These are phyloP conservation scores for Teinopalpus imperialis DNA, from an alignment of 2,888 invertebrate species.

Conservation along the genomic window DNA sequence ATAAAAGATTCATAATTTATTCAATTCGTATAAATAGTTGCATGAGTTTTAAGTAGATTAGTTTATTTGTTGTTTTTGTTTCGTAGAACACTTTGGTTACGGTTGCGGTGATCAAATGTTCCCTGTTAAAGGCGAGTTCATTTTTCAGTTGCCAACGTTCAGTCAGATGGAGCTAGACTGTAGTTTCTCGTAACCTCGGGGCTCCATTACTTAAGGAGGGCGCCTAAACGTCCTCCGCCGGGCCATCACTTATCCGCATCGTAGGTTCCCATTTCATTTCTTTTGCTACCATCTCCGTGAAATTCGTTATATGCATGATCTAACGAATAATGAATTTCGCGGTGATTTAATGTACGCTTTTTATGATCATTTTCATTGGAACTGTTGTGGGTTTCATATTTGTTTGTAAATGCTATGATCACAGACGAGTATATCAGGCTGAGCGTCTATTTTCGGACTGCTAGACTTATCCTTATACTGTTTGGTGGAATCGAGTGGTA, in stretches of 20 bases:
- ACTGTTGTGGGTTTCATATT: constrained; percentile 12
- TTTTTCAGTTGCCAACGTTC: constrained; percentile 78
- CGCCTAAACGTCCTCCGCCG: constrained; percentile 65
- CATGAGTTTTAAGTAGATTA: constrained; percentile 16
- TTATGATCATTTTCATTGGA: constrained; percentile 13
- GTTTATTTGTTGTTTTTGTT: constrained; percentile 6
- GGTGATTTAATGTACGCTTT: constrained; percentile 8
- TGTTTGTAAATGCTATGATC: no score
- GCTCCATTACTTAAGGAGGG: constrained; percentile 63
- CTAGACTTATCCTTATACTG: no score
- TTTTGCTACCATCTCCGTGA: constrained; percentile 40
- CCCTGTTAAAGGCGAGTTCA: constrained; percentile 66
- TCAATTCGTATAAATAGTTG: not conserved
- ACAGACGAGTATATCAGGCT: no score
- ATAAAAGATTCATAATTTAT: not conserved
- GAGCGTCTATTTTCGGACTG: no score
- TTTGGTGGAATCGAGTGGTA: no score
- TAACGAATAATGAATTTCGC: constrained; percentile 16
- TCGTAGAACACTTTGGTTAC: constrained; percentile 50
- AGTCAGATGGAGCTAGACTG: constrained; percentile 74
- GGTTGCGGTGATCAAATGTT: constrained; percentile 55
- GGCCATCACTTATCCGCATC: constrained; percentile 67
- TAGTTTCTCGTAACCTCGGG: constrained; percentile 61
- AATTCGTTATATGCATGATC: constrained; percentile 31
- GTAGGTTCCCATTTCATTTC: constrained; percentile 71